A percentile compares a stretch with the other conserved stretches of the same genome.
These are phyloP conservation scores for Cylindroiulus punctatus DNA, from an alignment of 2,888 invertebrate species.

Conservation along the genomic window DNA sequence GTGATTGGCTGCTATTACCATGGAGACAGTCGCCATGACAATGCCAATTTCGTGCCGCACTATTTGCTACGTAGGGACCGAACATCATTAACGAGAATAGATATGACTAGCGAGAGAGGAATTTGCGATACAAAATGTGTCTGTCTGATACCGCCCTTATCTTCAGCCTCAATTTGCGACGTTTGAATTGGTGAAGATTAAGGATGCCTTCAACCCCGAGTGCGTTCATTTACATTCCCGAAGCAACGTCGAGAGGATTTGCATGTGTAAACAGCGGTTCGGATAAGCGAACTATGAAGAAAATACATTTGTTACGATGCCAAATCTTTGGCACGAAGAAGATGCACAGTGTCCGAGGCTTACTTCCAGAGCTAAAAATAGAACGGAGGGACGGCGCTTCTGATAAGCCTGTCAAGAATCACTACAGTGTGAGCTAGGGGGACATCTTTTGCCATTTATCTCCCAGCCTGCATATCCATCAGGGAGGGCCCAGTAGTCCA, in stretches of 20 bases:
- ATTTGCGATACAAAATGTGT: neutral
- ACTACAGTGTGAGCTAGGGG: neutral
- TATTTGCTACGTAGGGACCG: slow-evolving; percentile 11
- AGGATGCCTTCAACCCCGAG: slow-evolving; percentile 14
- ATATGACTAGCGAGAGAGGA: neutral
- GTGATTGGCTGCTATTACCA: slow-evolving; percentile 32
- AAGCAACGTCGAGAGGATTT: neutral
- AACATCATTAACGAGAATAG: slow-evolving; percentile 14
- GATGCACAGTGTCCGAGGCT: neutral
- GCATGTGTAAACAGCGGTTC: neutral
- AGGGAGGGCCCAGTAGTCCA: too few relatives aligned
- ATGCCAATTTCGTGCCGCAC: slow-evolving; percentile 14
- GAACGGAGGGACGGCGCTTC: neutral
- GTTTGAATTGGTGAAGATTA: slow-evolving; percentile 9
- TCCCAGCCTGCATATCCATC: too few relatives aligned
- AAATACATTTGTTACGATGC: slow-evolving; percentile 5
- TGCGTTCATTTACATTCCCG: slow-evolving; percentile 21
- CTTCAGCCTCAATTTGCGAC: slow-evolving; percentile 26
- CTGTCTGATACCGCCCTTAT: neutral
- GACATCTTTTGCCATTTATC: neutral
- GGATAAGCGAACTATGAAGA: neutral
- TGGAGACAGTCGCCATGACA: slow-evolving; percentile 2
- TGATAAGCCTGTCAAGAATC: neutral
- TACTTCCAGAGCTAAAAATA: neutral
- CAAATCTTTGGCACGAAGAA: neutral